Evolutionary conservation across 2,888 invertebrate genomes (phyloP).

Genomic region (Matsumyia berberina): DNA sequence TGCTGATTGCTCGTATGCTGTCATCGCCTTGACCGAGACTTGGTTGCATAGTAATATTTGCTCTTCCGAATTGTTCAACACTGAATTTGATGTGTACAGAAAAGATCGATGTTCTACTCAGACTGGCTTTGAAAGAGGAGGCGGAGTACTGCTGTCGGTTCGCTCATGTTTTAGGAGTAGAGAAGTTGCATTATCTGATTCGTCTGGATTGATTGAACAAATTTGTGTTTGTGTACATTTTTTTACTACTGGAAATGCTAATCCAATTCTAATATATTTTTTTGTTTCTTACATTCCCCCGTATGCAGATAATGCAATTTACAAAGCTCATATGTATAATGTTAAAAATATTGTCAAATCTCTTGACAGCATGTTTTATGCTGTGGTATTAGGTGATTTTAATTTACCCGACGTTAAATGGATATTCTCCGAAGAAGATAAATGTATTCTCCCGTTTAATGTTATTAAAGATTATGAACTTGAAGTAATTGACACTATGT

Average conservation of each 20-base stretch:
- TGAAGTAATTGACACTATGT: constrained; percentile 8
- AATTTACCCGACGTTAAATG: constrained; percentile 2
- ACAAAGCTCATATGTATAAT: not conserved
- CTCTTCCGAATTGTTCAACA: not conserved
- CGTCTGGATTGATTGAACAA: constrained; percentile 12
- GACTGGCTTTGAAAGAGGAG: not conserved
- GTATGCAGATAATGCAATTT: constrained; percentile 22
- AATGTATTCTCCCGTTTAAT: not conserved
- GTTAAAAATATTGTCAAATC: not conserved
- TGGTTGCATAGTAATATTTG: too few species aligned
- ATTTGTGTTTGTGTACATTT: not conserved
- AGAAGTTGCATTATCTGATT: constrained; percentile 16
- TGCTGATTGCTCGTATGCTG: too few species aligned
- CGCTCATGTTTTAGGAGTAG: not conserved
- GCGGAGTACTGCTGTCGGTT: not conserved
- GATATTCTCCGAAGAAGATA: constrained; percentile 6
- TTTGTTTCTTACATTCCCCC: constrained; percentile 17
- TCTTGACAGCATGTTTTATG: not conserved
- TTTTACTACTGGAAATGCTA: not conserved
- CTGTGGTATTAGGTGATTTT: not conserved
- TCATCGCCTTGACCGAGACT: too few species aligned
- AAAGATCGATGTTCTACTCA: too few species aligned
- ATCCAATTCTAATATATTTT: constrained; percentile 10
- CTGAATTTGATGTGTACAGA: too few species aligned
- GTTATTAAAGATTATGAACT: not conserved